phyloP scores from a whole-genome alignment of 2,113 vertebrate genomes.

The Hipposideros armiger region DNA sequence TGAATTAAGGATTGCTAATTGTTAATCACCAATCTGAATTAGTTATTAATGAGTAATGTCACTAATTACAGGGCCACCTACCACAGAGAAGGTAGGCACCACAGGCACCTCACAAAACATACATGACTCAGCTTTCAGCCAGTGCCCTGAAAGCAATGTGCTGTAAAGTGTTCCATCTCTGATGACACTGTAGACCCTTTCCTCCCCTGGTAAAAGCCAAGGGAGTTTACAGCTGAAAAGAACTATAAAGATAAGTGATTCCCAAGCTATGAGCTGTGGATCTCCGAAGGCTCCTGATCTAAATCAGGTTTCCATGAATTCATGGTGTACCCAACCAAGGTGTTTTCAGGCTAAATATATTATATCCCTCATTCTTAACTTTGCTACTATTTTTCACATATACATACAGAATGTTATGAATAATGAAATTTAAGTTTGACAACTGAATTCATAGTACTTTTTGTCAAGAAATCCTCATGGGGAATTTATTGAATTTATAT shows the following conservation, averaged over 20 bases:
- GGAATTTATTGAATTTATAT: background rate
- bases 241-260: background rate
- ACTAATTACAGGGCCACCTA: slow-evolving; percentile 74
- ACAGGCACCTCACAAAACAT: background rate
- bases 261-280: background rate
- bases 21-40: slow-evolving; percentile 68
- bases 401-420: background rate
- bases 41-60: slow-evolving; percentile 75
- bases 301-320: background rate
- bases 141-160: background rate
- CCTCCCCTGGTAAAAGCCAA: background rate
- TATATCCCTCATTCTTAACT: background rate
- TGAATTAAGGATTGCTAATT: slow-evolving; percentile 74
- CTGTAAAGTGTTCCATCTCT: background rate
- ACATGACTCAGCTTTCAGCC: background rate
- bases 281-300: background rate
- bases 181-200: background rate
- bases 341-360: background rate
- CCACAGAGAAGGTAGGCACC: background rate
- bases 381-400: background rate
- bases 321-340: too few relatives aligned
- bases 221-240: background rate
- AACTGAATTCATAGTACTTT: background rate
- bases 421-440: background rate
- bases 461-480: background rate